Evolutionary conservation across 1,140 invertebrate species (phyloP), one percentile per base, ranked within the genome.

Genomic region (Bombus cullumanus): DNA sequence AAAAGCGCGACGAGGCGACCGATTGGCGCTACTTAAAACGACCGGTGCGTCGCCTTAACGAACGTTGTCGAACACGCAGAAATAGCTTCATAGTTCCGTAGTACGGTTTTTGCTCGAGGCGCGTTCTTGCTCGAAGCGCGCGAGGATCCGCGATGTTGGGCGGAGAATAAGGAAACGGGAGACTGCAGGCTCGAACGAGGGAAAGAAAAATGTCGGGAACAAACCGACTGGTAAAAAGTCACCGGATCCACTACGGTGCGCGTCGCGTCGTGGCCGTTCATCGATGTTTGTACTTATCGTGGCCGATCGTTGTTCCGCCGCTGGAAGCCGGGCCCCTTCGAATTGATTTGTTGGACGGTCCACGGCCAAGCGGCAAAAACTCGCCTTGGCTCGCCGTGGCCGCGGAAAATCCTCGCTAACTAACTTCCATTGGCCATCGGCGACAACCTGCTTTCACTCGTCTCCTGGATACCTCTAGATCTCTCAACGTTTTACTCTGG

Each of bases 51-150:
- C 81, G 85, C 53, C 66, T 78, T 86, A 86, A 86, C 85, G 81
- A 86, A 86, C 81, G 85, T 74, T 77, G 81, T 86, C 85, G 81
- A 86, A 86, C 85, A 83, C 59, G 85, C 81, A 83, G 81, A 68
- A 73, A 86, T 83, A 86, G 85, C 73, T 78, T 83, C 81, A 86
- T 86, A 86, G 85, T 86, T 83, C 59, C 85, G 15, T 57, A 74
- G 43, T 71, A 76, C 28, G 37, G 66, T 86, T 86, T 83, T 86
- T 83, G 68, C 41, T 1, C 1, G 22, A 34, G 8, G 34, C 25
- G 43, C 57, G 64, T 78, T 83, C 81, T 72, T 86, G 34, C 34
- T 13, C 2, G 25, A 18, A 22, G 18, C 34, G 43, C 34, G 64
- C 57, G 64, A 83, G 39, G 41, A 22, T n/a, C 22, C 43, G 31